Evolutionary conservation across 2,888 invertebrate species (phyloP).

Genomic region (Bugulina stolonifera): DNA sequence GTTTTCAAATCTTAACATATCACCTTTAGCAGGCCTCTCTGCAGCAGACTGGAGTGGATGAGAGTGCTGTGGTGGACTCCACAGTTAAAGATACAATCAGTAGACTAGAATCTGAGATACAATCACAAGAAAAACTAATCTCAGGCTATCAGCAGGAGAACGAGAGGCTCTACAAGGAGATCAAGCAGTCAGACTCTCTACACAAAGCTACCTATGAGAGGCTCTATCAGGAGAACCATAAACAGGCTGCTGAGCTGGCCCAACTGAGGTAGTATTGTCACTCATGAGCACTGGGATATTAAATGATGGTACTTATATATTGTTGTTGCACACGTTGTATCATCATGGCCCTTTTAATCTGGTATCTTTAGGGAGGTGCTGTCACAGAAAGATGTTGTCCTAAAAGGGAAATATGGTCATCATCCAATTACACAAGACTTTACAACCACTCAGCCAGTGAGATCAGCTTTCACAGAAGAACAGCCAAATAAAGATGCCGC

Average conservation of each 20-base stretch:
- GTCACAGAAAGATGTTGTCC: neutral
- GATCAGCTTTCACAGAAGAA: neutral
- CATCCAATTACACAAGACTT: neutral
- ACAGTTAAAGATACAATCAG: neutral
- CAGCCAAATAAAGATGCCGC: neutral
- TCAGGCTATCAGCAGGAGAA: slow-evolving; percentile 50
- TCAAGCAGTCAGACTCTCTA: slow-evolving; percentile 40
- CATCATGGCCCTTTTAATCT: no score
- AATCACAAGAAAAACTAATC: slow-evolving; percentile 47
- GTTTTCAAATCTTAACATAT: no score
- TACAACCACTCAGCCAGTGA: neutral
- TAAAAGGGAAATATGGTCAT: neutral
- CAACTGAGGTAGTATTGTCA: slow-evolving; percentile 47
- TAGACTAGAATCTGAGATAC: slow-evolving; percentile 41
- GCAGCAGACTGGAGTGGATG: neutral
- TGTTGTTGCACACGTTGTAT: no score
- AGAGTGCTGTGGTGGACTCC: neutral
- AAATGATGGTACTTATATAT: no score
- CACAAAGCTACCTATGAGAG: slow-evolving; percentile 44
- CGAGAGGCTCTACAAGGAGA: slow-evolving; percentile 46
- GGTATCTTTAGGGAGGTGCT: neutral
- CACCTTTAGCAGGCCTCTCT: slow-evolving; percentile 20
- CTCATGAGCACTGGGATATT: no score
- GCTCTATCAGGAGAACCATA: slow-evolving; percentile 50
- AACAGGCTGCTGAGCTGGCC: slow-evolving; percentile 39